Conservation (phyloP, 2,888 invertebrate species). For the Harpagoxenus sublaevis region DNA sequence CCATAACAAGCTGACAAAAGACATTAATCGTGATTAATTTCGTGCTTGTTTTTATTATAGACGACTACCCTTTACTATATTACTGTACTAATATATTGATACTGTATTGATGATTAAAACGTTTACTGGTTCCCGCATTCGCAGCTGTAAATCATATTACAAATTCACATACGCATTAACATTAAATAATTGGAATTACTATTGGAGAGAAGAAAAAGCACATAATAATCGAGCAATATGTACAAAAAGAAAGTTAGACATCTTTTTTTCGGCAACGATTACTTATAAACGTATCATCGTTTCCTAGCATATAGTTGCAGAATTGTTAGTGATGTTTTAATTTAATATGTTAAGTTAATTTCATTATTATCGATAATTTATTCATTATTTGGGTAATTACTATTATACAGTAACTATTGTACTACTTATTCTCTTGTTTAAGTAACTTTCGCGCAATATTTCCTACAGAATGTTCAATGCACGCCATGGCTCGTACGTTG, state of each 20-base stretch:
- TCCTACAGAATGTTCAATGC: conserved; percentile 51
- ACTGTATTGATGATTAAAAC: conserved; percentile 42
- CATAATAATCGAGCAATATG: conserved; percentile 38
- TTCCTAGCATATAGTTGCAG: conserved; percentile 35
- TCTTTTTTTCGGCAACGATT: conserved; percentile 44
- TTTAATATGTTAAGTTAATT: conserved; percentile 44
- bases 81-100: conserved; percentile 44
- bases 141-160: conserved; percentile 43
- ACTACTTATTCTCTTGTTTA: conserved; percentile 43
- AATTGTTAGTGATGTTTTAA: conserved; percentile 32
- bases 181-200: conserved; percentile 39
- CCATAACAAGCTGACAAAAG: conserved; percentile 55
- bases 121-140: conserved; percentile 35
- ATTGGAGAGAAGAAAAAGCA: conserved; percentile 25
- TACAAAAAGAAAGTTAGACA: conserved; percentile 12
- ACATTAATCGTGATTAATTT: conserved; percentile 54
- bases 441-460: conserved; percentile 35
- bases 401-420: conserved; percentile 20
- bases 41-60: conserved; percentile 36
- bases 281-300: conserved; percentile 32
- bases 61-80: conserved; percentile 35
- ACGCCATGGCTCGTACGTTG: conserved; percentile 54
- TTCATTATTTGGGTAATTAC: conserved; percentile 37
- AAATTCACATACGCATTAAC: conserved; percentile 7
- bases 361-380: conserved; percentile 53